phyloP scores from a whole-genome alignment of 2,888 invertebrate genomes.

The Aricia artaxerxes region DNA sequence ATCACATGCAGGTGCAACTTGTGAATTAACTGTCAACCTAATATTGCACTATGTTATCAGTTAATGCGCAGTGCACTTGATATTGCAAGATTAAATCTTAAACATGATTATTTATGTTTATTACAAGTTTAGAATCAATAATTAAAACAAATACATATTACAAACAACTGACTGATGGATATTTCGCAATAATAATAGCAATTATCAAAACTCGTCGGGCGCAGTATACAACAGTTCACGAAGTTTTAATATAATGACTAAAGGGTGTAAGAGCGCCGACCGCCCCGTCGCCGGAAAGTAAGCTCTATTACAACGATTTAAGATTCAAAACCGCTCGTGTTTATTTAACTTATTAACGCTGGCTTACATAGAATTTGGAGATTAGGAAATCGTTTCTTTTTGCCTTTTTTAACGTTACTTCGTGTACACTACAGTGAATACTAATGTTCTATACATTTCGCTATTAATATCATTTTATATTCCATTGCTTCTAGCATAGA shows the following conservation, averaged over 20 bases:
- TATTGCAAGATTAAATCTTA: neutral
- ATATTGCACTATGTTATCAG: neutral
- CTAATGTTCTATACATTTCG: neutral
- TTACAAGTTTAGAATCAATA: neutral
- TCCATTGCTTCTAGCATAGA: conserved; percentile 29
- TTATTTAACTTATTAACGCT: conserved; percentile 70
- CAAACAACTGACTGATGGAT: neutral
- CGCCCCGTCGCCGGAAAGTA: conserved; percentile 39
- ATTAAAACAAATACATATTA: neutral
- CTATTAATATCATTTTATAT: conserved; percentile 27
- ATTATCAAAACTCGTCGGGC: conserved; percentile 32
- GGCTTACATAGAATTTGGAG: conserved; percentile 71
- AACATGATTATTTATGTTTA: neutral
- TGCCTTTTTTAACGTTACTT: conserved; percentile 50
- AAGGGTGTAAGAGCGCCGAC: conserved; percentile 28
- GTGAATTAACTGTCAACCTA: neutral
- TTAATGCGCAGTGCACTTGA: neutral
- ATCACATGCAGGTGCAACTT: neutral
- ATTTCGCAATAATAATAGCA: conserved; percentile 26
- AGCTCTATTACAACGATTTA: conserved; percentile 40
- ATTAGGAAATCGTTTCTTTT: conserved; percentile 70
- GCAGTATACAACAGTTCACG: conserved; percentile 36
- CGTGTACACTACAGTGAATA: conserved; percentile 39
- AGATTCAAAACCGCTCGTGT: conserved; percentile 45
- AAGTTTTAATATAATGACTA: conserved; percentile 57